phyloP scores from a whole-genome alignment of 37 sponge, comb jelly and placozoan genomes.

The Haliclona indistincta region DNA sequence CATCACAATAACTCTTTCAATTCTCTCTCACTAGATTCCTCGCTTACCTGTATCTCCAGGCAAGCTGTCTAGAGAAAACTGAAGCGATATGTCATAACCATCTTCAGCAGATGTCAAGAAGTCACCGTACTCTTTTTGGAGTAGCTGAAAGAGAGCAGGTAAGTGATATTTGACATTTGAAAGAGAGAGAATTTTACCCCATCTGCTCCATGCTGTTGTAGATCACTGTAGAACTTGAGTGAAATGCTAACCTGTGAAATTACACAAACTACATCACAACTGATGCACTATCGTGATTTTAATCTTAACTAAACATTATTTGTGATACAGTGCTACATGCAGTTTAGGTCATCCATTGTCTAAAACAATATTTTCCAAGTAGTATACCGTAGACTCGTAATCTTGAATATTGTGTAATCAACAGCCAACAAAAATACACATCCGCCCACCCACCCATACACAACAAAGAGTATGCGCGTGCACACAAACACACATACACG shows the following conservation, averaged over 20 bases:
- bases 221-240: conserved; percentile 88
- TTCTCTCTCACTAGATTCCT: background rate
- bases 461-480: background rate
- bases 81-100: conserved; percentile 84
- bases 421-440: too few species aligned
- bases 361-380: too few species aligned
- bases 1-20: background rate
- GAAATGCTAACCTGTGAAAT: conserved; percentile 78
- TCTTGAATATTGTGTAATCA: too few species aligned
- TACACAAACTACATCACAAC: background rate
- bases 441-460: background rate
- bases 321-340: too few species aligned
- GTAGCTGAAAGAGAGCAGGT: conserved; percentile 37
- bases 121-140: conserved; percentile 71
- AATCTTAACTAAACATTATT: too few species aligned
- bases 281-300: background rate
- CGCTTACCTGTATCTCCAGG: conserved; percentile 80
- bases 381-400: too few species aligned
- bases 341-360: too few species aligned
- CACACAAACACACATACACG: conserved; percentile 6
- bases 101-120: conserved; percentile 56
- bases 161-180: background rate
- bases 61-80: conserved; percentile 82
- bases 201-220: conserved; percentile 83
- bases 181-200: conserved; percentile 44